A percentile compares a stretch with the other conserved stretches of the same genome.
Evolutionary conservation across 23 tunicate genomes (phyloP).

Genomic region (Diplosoma virens): DNA sequence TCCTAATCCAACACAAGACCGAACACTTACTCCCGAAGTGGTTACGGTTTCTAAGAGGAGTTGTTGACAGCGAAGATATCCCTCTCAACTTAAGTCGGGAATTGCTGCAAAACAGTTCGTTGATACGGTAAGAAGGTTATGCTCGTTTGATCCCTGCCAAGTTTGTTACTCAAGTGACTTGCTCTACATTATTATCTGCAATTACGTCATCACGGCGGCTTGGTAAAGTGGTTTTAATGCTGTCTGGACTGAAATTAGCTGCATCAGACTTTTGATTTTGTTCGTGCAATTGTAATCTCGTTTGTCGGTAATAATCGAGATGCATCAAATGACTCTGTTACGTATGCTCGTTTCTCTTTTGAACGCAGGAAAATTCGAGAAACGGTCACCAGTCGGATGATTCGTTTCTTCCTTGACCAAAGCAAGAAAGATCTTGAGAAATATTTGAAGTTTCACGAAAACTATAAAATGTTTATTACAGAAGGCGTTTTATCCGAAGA

Average conservation of each 20-base stretch:
- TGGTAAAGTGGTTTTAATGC: not conserved
- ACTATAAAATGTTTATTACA: slow-evolving; percentile 84
- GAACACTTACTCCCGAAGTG: slow-evolving; percentile 87
- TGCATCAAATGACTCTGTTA: too few species aligned
- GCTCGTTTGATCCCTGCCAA: not conserved
- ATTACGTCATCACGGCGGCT: too few species aligned
- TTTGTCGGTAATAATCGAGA: too few species aligned
- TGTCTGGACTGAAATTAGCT: too few species aligned
- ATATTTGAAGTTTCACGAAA: slow-evolving; percentile 65
- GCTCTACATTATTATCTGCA: too few species aligned
- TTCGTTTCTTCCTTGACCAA: slow-evolving; percentile 80
- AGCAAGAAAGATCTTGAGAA: slow-evolving; percentile 73
- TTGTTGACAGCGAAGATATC: slow-evolving; percentile 94
- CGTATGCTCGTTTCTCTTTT: too few species aligned
- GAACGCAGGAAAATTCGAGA: slow-evolving; percentile 86
- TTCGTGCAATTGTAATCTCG: too few species aligned
- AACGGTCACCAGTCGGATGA: slow-evolving; percentile 75
- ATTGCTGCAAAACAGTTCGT: slow-evolving; percentile 82
- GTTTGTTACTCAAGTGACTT: too few species aligned
- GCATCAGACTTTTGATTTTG: too few species aligned
- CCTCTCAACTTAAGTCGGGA: slow-evolving; percentile 90
- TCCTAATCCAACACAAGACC: slow-evolving; percentile 86
- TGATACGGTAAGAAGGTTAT: slow-evolving; percentile 44
- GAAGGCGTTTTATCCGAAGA: slow-evolving; percentile 91
- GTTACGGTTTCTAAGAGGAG: slow-evolving; percentile 91